These are phyloP conservation scores for Platichthys flesus DNA, from an alignment of 2,113 vertebrate species.

Conservation along the genomic window DNA sequence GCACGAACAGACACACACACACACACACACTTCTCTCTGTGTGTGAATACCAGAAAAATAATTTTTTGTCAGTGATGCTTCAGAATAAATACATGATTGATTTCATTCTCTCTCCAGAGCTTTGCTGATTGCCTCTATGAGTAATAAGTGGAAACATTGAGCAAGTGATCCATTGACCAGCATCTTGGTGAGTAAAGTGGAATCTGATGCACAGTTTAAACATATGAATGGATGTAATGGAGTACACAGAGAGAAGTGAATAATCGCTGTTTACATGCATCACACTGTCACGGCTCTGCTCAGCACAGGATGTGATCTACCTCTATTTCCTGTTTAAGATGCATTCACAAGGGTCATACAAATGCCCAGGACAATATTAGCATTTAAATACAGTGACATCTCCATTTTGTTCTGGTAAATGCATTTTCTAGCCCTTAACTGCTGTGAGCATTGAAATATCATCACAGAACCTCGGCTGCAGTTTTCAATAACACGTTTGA, in stretches of 20 bases:
- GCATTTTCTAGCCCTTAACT: not conserved
- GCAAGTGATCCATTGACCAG: not conserved
- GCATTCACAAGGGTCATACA: conserved; percentile 4
- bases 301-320: not conserved
- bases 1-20: not conserved
- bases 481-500: not conserved
- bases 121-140: conserved; percentile 25
- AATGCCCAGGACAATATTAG: conserved; percentile 11
- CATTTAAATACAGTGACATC: conserved; percentile 25
- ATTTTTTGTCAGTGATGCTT: conserved; percentile 23
- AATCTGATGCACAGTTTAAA: no score
- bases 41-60: not conserved
- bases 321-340: not conserved
- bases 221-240: no score
- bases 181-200: no score
- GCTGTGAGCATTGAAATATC: not conserved
- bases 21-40: not conserved
- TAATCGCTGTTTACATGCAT: not conserved
- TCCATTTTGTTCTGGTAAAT: conserved; percentile 1
- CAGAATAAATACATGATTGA: conserved; percentile 41
- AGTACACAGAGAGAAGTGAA: not conserved
- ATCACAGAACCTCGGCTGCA: not conserved
- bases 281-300: not conserved
- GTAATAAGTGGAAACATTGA: conserved; percentile 1
- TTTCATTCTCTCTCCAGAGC: conserved; percentile 25